Evolutionary conservation across 1,140 invertebrate species (phyloP), one percentile per base, ranked within the genome.

Genomic region (Calliopsis andreniformis): DNA sequence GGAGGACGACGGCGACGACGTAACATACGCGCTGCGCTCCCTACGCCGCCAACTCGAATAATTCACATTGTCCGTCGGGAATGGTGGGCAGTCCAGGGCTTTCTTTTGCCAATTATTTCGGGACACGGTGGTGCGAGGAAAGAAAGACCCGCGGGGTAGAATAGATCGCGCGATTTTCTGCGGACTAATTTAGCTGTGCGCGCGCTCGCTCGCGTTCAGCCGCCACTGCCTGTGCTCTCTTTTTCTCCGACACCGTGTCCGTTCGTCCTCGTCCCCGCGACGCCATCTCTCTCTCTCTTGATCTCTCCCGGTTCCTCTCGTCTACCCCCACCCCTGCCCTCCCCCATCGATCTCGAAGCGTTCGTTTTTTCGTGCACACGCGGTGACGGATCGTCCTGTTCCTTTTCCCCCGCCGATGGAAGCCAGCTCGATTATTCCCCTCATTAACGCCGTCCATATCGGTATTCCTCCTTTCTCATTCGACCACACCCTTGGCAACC

Each of bases 51-150:
- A 87, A 88, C 89, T 90, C 89, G 87, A 92, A 92, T 91, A 92
- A 92, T 92, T 92, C 89, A 92, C 91, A 92, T 92, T 92, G 91
- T 92, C 91, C 89, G 91, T 90, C 90, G 89, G 89, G 88, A 90
- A 89, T 88, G 88, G 87, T 87, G 80, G 84, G 72, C 85, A 61
- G 85, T 91, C 84, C 78, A 88, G 67, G 84, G 81, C 85, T 91
- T 92, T 91, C 84, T 92, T 92, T 92, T 91, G 90, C 84, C 87
- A 92, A 92, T 92, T 92, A 92, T 92, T 92, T 92, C 83, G 89
- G 91, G 90, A 91, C 87, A 86, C 85, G 82, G 63, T 80, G 80
- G 76, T 78, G 86, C 79, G 88, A 86, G 89, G 89, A 91, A 91
- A 91, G 89, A 91, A 91, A 90, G 89, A 82, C 80, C 80, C 85